Conservation (phyloP, 2,113 vertebrate genomes). For the Holacanthus passer region DNA sequence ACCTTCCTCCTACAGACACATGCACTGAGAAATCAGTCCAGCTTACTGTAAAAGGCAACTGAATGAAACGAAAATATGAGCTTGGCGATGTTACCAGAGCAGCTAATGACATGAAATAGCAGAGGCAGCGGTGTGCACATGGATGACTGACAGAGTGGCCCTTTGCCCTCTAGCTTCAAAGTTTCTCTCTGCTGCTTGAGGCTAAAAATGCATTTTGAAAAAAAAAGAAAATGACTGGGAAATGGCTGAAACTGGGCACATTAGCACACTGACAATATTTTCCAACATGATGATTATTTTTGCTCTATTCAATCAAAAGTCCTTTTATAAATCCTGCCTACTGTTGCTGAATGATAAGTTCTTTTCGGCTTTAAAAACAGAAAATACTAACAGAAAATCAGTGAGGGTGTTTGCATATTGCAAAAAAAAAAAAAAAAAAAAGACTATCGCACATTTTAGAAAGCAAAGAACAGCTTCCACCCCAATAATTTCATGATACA, state of each 20-base stretch:
- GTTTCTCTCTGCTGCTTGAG: constrained; percentile 4
- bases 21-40: constrained; percentile 9
- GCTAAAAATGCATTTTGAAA: background rate
- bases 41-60: background rate
- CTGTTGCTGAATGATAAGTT: background rate
- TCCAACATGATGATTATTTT: background rate
- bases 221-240: background rate
- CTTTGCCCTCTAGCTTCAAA: constrained; percentile 37
- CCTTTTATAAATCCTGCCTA: constrained; percentile 19
- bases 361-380: constrained; percentile 21
- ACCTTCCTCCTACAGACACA: constrained; percentile 9
- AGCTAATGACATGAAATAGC: constrained; percentile 33
- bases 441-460: constrained; percentile 15
- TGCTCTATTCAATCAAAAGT: background rate
- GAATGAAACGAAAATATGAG: constrained; percentile 20
- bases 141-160: constrained; percentile 38
- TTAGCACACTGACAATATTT: constrained; percentile 11
- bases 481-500: constrained; percentile 68
- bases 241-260: constrained; percentile 28
- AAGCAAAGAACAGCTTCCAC: constrained; percentile 56
- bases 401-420: constrained; percentile 22
- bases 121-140: constrained; percentile 2
- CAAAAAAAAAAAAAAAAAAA: constrained; percentile 24
- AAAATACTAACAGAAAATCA: background rate
- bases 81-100: constrained; percentile 18